Evolutionary conservation across 2,888 invertebrate species (phyloP), one percentile per base, ranked within the genome.

Genomic region (Lepas anatifera): DNA sequence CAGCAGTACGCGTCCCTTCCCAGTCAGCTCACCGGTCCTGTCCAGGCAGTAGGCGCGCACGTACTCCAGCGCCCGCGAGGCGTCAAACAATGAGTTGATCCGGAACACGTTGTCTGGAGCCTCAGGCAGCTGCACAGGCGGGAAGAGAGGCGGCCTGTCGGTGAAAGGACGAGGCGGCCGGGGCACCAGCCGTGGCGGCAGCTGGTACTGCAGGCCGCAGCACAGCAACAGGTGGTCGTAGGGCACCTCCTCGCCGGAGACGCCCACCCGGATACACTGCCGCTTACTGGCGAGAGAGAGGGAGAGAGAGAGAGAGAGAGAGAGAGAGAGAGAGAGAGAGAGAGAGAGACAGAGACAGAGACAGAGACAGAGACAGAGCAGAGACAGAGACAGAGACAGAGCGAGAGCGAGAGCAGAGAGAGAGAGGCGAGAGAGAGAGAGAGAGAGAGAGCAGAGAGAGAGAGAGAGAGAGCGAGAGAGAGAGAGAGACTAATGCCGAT

Each of bases 71-170:
- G 78, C 78, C 13, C 69, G 52, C 3, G 72, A 71, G 0, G 85
- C 87, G 70, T 87, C 86, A 0, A 77, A 73, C 27, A 83, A 80
- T 25, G 82, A 81, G 76, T 88, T 88, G 29, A 88, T 77, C 2
- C 85, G 79, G 74, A 87, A 86, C 22, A 87, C 83, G 76, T 88
- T 88, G 2, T 81, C 80, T 0, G 87, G 87, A 71, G 81, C 27
- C 69, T 41, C 39, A 0, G 39, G 37, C 39, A 66, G 39, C 66
- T 25, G 39, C 13, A 13, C 27, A 1, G 58, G 58, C 16, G 35
- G 35, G 35, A 32, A 32, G 8, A 58, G 58, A 2, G 58, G 58
- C 32, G 22, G 58, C 6, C 58, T 32, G 35, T 58, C 58, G 35
- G 35, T 2, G 32, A 58, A 58, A 7, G 58, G 58, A 2, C 58